phyloP scores from a whole-genome alignment of 2,113 vertebrate genomes.

The Microcebus lehilahytsara region DNA sequence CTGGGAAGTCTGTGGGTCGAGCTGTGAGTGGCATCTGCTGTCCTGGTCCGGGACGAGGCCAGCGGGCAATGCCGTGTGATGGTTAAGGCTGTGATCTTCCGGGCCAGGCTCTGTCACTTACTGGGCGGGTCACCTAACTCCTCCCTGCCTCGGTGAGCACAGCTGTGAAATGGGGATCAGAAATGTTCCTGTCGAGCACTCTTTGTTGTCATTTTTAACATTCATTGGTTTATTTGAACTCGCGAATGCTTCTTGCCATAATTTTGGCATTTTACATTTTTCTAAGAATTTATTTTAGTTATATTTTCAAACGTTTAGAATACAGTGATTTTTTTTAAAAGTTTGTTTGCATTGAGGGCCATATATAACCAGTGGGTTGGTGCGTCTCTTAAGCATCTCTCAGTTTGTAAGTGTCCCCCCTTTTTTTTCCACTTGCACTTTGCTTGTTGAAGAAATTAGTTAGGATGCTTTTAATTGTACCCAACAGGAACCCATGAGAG shows the following conservation, averaged over 20 bases:
- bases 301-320: neutral
- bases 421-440: neutral
- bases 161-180: neutral
- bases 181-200: rapidly evolving
- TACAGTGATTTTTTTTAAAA: neutral
- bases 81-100: neutral
- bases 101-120: neutral
- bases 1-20: neutral
- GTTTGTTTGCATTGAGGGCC: neutral
- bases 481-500: neutral
- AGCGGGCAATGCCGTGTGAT: neutral
- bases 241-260: neutral
- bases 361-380: rapidly evolving
- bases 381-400: neutral
- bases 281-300: neutral
- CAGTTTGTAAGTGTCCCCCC: neutral
- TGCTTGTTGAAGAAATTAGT: neutral
- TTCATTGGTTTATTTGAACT: neutral
- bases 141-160: neutral
- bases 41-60: rapidly evolving
- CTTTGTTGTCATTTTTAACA: neutral
- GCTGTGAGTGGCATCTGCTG: neutral
- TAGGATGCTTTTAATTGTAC: neutral
- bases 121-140: neutral
- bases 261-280: neutral